Evolutionary conservation across 2,113 vertebrate species (phyloP), one percentile per base, ranked within the genome.

Genomic region (Syngnathoides biaculeatus): DNA sequence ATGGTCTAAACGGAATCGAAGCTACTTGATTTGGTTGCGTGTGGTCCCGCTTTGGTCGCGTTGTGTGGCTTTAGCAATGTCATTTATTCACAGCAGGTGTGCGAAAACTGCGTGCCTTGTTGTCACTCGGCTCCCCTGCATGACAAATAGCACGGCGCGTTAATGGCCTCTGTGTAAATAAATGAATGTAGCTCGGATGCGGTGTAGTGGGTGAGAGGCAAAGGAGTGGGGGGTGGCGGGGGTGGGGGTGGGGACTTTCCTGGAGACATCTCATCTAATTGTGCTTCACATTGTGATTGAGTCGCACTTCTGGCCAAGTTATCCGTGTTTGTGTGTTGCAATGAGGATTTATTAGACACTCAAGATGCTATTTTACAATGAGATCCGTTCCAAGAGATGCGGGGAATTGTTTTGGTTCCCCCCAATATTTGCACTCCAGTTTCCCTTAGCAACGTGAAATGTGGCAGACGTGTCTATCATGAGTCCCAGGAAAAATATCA

Each of bases 251-350:
- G 65, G 79, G 59, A 65, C 67, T 64, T 73, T 62, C 38, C 4
- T 57, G 2, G 13, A 64, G 42, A 79, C 74, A 47, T 58, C 55
- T 30, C 26, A 30, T 27, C 26, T 57, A 73, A 81, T 80, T 82
- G 72, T 78, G 72, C 50, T 65, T 79, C 66, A 56, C 27, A 64
- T 73, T 84, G 67, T 71, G 22, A 67, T 69, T 65, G 68, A 52
- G 42, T 50, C 64, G 5, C 60, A 68, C 26, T 69, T 76, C 40
- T 45, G 22, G 11, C 68, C 62, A 69, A 64, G 40, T 81, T 71
- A 81, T 81, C 60, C 22, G 26, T 68, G 42, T 12, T 10, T 43
- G 42, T 43, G 42, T 43, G 19, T 22, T 22, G 10, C 20, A 52
- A n/a, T 52, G n/a, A n/a, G 48, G 48, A 22, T 48, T 48, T 20